phyloP scores from a whole-genome alignment of 2,888 invertebrate species.

The Fragum sueziense region DNA sequence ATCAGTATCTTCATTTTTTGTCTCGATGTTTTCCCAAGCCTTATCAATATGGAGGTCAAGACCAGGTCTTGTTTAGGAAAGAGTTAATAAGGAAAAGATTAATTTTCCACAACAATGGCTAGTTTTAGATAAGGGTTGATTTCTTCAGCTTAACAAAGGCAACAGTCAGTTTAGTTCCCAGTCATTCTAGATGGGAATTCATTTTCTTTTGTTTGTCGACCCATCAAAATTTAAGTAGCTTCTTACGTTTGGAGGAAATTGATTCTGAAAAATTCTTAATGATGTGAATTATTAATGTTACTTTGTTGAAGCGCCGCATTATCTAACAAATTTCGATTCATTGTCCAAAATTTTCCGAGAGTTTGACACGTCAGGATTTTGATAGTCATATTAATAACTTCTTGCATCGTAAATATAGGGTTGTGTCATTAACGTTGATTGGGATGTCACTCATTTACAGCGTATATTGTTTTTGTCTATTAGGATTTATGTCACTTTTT shows the following conservation, averaged over 20 bases:
- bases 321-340: conserved; percentile 8
- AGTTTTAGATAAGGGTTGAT: too few relatives aligned
- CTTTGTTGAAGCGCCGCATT: conserved; percentile 16
- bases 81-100: too few relatives aligned
- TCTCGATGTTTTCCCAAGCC: too few relatives aligned
- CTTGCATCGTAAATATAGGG: conserved; percentile 19
- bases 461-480: conserved; percentile 4
- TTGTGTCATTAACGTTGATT: conserved; percentile 13
- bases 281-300: conserved; percentile 32
- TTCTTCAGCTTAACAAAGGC: conserved; percentile 44
- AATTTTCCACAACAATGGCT: too few relatives aligned
- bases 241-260: conserved; percentile 27
- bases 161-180: conserved; percentile 41
- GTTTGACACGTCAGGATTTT: background rate
- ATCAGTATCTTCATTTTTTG: too few relatives aligned
- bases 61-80: too few relatives aligned
- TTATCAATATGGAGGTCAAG: too few relatives aligned
- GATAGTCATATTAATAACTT: conserved; percentile 17
- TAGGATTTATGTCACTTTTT: background rate
- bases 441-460: conserved; percentile 20
- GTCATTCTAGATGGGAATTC: conserved; percentile 11
- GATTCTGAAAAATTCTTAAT: conserved; percentile 29
- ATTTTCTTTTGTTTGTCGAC: conserved; percentile 40
- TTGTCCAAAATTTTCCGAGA: background rate
- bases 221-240: conserved; percentile 40